phyloP scores from a whole-genome alignment of 2,113 vertebrate species.

The Speoplatyrhinus poulsoni region DNA sequence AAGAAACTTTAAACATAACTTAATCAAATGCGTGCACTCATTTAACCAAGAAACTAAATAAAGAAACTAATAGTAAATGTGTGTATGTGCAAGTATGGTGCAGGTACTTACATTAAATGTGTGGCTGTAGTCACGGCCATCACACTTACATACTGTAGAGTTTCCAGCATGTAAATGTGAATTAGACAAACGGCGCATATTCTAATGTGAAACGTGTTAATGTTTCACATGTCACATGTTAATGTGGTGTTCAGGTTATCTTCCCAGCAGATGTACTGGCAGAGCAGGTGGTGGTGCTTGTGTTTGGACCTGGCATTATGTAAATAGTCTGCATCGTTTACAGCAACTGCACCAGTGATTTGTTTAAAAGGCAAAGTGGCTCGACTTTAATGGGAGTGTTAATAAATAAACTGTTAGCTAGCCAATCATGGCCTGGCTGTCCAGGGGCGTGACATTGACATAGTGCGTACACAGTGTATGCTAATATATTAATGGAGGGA shows the following conservation, averaged over 20 bases:
- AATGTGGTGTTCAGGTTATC: neutral
- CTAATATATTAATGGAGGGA: neutral
- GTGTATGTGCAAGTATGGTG: too few species aligned
- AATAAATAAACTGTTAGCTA: constrained; percentile 54
- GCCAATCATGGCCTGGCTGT: constrained; percentile 31
- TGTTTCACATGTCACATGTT: neutral
- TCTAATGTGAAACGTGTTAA: neutral
- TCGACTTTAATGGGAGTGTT: constrained; percentile 55
- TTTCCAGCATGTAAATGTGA: too few species aligned
- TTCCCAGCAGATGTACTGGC: neutral
- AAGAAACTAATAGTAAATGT: too few species aligned
- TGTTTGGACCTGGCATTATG: constrained; percentile 41
- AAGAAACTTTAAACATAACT: too few species aligned
- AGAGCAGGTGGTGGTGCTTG: constrained; percentile 41
- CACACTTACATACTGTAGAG: too few species aligned
- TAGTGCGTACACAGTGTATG: constrained; percentile 4
- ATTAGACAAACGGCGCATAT: too few species aligned
- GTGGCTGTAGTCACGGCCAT: too few species aligned
- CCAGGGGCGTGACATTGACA: constrained; percentile 24
- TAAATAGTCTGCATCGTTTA: constrained; percentile 59
- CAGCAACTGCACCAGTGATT: constrained; percentile 48
- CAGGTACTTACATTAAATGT: too few species aligned
- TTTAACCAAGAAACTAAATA: too few species aligned
- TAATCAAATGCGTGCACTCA: too few species aligned
- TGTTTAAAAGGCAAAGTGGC: constrained; percentile 61